Base-by-base conservation (phyloP, 2,797 vertebrate genomes). In the Petrocephalus schoutedeni region DNA sequence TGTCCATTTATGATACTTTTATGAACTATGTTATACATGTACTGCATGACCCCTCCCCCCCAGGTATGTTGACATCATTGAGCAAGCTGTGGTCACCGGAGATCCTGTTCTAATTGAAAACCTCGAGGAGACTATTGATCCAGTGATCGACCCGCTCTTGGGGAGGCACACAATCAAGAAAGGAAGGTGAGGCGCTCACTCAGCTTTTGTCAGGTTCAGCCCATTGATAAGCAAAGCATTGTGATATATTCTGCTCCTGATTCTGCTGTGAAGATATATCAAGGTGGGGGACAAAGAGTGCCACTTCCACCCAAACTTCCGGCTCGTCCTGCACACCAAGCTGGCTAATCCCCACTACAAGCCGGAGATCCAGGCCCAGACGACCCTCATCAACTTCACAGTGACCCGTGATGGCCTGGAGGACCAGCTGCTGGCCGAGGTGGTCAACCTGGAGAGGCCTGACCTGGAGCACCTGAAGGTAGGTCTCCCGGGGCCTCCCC, bases 81-180 rank as follows among this genome's bases (percentile, higher is more conserved):
- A 96, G 86, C 93, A 96, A 86, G 94, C 95, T 12, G 95, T 96
- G 64, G 94, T 96, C 88, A 91, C 93, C 80, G 95, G 95, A 41
- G 91, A 94, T 64, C 94, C 94, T 1, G 94, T 96, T 91, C 95
- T 96, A 88, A 96, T 96, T 61, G 95, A 96, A 90, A 97, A 96
- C 90, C 93, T 96, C 0, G 93, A 96, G 92, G 95, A 97, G 93
- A 95, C 92, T 0, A 94, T 95, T 58, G 93, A 95, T 91, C 95
- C 95, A 19, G 91, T 96, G 86, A 94, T 97, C 87, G 95, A 96
- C 90, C 92, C 95, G 23, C 90, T 96, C 80, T 89, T 96, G 91
- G 93, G 94, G 85, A 94, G 95, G 87, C 94, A 96, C 90, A 95
- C 93, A 54, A 96, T 97, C 90, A 95, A 97, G 94, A 97, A 96